phyloP scores from a whole-genome alignment of 2,113 vertebrate species.

The Pangasianodon gigas region DNA sequence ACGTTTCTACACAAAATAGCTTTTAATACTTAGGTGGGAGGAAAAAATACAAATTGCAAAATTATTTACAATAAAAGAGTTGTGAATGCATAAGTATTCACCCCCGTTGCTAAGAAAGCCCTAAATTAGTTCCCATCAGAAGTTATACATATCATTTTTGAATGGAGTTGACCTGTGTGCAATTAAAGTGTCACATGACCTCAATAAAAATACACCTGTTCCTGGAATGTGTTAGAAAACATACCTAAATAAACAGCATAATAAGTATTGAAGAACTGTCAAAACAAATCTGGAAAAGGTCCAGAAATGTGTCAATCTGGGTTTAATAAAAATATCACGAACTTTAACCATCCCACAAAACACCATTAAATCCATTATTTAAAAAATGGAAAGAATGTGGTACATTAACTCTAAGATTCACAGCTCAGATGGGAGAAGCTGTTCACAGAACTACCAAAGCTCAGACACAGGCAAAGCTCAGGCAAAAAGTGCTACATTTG shows the following conservation, averaged over 20 bases:
- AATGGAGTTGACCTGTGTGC: neutral
- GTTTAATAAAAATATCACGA: neutral
- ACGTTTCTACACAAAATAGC: neutral
- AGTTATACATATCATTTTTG: neutral
- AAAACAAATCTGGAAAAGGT: neutral
- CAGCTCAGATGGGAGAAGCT: neutral
- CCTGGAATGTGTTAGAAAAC: neutral
- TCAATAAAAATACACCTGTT: neutral
- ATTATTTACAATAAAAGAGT: neutral
- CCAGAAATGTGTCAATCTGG: neutral
- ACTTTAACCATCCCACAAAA: neutral
- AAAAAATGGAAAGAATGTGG: neutral
- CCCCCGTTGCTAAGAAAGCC: neutral
- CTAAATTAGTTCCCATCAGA: neutral
- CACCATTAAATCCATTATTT: neutral
- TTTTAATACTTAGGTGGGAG: neutral
- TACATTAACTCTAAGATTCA: neutral
- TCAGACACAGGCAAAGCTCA: neutral
- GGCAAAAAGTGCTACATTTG: neutral
- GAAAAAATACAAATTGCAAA: neutral
- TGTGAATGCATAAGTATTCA: neutral
- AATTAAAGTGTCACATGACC: neutral
- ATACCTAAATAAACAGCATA: neutral
- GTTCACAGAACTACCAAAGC: neutral
- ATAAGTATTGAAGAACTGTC: neutral